These are phyloP conservation scores for Heterocephalus glaber DNA, from an alignment of 2,113 vertebrate species.

Conservation along the genomic window DNA sequence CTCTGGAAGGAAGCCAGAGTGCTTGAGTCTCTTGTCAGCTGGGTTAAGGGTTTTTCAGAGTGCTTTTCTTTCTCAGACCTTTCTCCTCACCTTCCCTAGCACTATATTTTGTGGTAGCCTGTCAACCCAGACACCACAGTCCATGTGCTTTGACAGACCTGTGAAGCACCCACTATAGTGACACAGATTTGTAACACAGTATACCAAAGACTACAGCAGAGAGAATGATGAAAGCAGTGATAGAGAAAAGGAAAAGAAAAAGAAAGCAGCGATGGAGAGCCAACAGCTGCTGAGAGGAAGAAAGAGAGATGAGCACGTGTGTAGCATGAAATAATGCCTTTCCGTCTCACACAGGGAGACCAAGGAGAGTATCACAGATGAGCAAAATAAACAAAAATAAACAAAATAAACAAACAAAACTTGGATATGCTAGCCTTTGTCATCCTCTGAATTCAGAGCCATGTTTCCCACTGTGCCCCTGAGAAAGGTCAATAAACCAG, in stretches of 20 bases:
- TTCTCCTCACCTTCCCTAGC: not conserved
- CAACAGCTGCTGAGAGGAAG: not conserved
- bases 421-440: not conserved
- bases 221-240: not conserved
- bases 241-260: slow-evolving; percentile 14
- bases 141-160: not conserved
- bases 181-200: not conserved
- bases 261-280: too few relatives aligned
- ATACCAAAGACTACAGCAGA: not conserved
- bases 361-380: not conserved
- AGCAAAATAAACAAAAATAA: too few relatives aligned
- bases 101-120: not conserved
- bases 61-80: not conserved
- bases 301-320: not conserved
- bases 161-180: not conserved
- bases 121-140: not conserved
- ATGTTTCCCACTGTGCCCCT: not conserved
- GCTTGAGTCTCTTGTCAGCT: not conserved
- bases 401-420: not conserved
- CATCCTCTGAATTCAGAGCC: not conserved
- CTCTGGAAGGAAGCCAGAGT: not conserved
- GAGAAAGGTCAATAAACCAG: not conserved
- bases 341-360: not conserved
- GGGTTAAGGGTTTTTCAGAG: not conserved
- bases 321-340: not conserved